These are phyloP conservation scores for Gerris lacustris DNA, from an alignment of 2,888 invertebrate genomes.

Conservation along the genomic window DNA sequence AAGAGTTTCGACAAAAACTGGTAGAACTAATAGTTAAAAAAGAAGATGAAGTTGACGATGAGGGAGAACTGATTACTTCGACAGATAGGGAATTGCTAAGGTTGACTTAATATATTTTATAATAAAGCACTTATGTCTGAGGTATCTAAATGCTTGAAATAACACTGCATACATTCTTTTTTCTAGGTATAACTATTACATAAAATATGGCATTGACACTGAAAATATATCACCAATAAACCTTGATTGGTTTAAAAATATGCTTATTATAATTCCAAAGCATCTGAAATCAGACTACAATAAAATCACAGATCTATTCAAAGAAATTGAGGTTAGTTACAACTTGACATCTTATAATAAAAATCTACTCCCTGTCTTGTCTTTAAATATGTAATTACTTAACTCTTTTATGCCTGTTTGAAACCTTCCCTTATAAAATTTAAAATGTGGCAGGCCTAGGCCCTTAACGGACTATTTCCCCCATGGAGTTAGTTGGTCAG, in stretches of 20 bases:
- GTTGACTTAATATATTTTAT: no score
- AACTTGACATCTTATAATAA: neutral
- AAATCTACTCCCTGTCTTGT: no score
- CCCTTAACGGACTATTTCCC: no score
- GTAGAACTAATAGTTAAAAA: slow-evolving; percentile 56
- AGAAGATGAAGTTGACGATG: slow-evolving; percentile 37
- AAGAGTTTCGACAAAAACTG: slow-evolving; percentile 67
- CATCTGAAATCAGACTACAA: slow-evolving; percentile 41
- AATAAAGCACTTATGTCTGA: no score
- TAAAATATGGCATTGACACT: slow-evolving; percentile 81
- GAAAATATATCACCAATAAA: slow-evolving; percentile 77
- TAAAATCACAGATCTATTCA: slow-evolving; percentile 22
- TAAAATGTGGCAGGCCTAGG: no score
- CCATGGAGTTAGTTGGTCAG: no score
- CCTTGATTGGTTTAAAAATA: slow-evolving; percentile 54
- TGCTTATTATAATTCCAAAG: slow-evolving; percentile 51
- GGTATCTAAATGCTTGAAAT: no score
- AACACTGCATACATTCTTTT: neutral
- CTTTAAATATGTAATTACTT: no score
- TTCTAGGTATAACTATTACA: slow-evolving; percentile 75
- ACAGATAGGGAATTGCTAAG: no score
- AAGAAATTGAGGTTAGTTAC: slow-evolving; percentile 25
- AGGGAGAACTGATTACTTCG: slow-evolving; percentile 26
- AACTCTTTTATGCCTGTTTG: no score
- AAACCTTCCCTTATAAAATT: no score